Conservation (phyloP, 1,140 invertebrate genomes). For the Bacillus rossius region DNA sequence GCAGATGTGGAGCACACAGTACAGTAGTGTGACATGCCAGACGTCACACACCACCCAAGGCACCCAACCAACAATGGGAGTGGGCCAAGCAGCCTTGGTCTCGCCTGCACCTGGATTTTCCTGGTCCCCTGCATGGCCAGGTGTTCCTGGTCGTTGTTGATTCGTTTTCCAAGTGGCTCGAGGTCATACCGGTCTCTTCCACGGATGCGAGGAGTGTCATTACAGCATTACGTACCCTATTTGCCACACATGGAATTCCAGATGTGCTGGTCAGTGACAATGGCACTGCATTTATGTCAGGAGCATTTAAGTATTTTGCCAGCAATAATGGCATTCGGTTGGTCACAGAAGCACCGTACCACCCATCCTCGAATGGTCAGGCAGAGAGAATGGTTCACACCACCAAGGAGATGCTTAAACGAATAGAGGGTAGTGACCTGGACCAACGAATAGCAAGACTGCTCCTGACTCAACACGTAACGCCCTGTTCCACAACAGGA, state of each 20-base stretch:
- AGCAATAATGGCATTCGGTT: constrained; percentile 8
- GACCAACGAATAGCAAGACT: not conserved
- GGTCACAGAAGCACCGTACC: not conserved
- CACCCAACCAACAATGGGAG: constrained; percentile 29
- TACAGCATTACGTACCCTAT: constrained; percentile 28
- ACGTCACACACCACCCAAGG: constrained; percentile 19
- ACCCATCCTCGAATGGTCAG: constrained; percentile 17
- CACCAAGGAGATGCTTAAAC: constrained; percentile 16
- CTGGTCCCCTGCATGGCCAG: constrained; percentile 16
- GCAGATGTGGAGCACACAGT: constrained; percentile 37
- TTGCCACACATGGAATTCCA: constrained; percentile 33
- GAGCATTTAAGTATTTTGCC: constrained; percentile 32
- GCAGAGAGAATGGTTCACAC: constrained; percentile 26
- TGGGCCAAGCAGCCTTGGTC: constrained; percentile 23
- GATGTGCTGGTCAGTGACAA: constrained; percentile 37
- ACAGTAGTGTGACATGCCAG: constrained; percentile 30
- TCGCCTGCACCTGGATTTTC: constrained; percentile 25
- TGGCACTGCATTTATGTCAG: constrained; percentile 36
- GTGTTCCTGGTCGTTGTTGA: constrained; percentile 25
- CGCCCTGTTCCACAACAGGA: constrained; percentile 1
- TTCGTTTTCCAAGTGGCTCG: constrained; percentile 25
- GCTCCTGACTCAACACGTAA: not conserved
- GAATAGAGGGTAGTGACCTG: not conserved
- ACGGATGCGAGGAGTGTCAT: constrained; percentile 22
- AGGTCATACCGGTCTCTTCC: constrained; percentile 12